Percentiles rank a stretch among this genome's conserved stretches.
Evolutionary conservation across 2,888 invertebrate genomes (phyloP).

Genomic region (Lamellibrachia columna): DNA sequence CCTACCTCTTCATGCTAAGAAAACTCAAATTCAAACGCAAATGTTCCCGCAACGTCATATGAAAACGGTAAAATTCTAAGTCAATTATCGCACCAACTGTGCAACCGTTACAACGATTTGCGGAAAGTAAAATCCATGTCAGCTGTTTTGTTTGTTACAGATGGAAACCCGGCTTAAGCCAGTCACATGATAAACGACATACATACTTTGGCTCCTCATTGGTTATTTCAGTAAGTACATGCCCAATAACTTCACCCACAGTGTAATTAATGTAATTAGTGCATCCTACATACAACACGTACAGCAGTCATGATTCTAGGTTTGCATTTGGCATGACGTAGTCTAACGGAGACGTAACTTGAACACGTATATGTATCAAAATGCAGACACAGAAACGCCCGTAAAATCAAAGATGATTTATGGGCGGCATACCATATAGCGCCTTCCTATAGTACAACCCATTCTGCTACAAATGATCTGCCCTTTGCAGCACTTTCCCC

Average conservation of each 20-base stretch:
- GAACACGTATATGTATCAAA: constrained; percentile 16
- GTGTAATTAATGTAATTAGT: neutral
- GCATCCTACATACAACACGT: neutral
- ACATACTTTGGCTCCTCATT: neutral
- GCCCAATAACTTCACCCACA: neutral
- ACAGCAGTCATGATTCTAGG: neutral
- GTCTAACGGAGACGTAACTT: neutral
- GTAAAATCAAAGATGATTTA: neutral
- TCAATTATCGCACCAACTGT: neutral
- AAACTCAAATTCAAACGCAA: neutral
- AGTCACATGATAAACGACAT: neutral
- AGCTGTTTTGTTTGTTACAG: neutral
- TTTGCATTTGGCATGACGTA: neutral
- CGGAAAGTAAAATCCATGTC: neutral
- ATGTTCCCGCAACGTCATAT: neutral
- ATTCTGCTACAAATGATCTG: no score
- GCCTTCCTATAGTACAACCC: no score
- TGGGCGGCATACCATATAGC: neutral
- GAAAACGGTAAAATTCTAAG: neutral
- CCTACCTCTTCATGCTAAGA: neutral
- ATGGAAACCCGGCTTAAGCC: neutral
- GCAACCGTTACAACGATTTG: neutral
- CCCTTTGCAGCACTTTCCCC: neutral
- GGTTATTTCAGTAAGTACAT: neutral
- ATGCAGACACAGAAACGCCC: neutral